Evolutionary conservation across 1,140 invertebrate species (phyloP).

Genomic region (Sitobion miscanthi): DNA sequence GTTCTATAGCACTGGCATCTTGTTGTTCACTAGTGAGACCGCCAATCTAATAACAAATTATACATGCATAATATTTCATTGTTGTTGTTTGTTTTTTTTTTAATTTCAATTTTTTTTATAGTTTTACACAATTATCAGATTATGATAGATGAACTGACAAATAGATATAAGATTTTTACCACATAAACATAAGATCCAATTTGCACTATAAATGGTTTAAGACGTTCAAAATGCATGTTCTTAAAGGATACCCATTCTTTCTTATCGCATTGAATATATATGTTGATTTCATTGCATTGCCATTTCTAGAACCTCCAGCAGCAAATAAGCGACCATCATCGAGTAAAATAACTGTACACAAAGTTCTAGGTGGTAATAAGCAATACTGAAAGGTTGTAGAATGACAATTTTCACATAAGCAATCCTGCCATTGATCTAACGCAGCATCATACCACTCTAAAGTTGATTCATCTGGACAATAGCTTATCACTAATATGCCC

Average conservation of each 20-base stretch:
- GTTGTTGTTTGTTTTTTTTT: too few species aligned
- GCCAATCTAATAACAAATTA: slow-evolving; percentile 17
- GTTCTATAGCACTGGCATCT: background rate
- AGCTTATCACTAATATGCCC: slow-evolving; percentile 30
- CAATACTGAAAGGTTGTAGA: background rate
- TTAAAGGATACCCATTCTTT: background rate
- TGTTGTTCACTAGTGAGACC: background rate
- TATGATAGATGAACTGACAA: background rate
- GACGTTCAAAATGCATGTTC: background rate
- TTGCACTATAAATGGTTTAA: slow-evolving; percentile 29
- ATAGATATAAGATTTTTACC: slow-evolving; percentile 7
- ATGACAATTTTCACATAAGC: slow-evolving; percentile 29
- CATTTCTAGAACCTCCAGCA: background rate
- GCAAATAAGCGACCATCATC: slow-evolving; percentile 14
- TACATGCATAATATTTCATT: background rate
- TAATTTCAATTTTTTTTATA: background rate
- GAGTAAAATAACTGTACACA: slow-evolving; percentile 2
- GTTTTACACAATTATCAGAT: background rate
- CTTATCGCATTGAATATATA: background rate
- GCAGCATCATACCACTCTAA: slow-evolving; percentile 32
- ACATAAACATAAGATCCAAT: slow-evolving; percentile 19
- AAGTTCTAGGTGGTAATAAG: background rate
- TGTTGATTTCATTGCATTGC: background rate
- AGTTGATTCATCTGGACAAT: background rate
- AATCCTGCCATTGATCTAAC: slow-evolving; percentile 34